These are phyloP conservation scores for Poecile atricapillus DNA, from an alignment of 2,113 vertebrate genomes.

Conservation along the genomic window DNA sequence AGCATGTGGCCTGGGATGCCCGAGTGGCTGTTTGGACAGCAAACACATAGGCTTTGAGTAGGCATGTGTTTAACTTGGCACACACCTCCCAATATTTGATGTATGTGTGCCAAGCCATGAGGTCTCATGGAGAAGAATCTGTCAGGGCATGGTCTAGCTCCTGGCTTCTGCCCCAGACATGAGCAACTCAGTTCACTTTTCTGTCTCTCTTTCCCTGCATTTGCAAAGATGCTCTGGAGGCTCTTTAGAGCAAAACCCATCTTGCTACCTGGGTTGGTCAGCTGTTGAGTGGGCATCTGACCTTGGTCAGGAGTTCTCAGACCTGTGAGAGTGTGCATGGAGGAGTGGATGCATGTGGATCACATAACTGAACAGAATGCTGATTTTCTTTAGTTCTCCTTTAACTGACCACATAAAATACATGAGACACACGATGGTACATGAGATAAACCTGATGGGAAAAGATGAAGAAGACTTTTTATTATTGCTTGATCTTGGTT, in stretches of 20 bases:
- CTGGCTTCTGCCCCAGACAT: not conserved
- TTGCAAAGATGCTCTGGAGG: not conserved
- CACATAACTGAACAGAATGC: not conserved
- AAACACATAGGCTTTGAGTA: not conserved
- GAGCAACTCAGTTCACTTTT: not conserved
- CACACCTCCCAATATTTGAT: not conserved
- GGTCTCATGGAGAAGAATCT: not conserved
- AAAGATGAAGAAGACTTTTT: not conserved
- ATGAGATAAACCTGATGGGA: not conserved
- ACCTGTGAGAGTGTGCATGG: fast-evolving
- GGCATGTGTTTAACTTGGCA: not conserved
- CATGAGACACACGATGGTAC: not conserved
- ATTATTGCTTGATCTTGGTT: not conserved
- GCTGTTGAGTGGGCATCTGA: not conserved
- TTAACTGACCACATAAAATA: not conserved
- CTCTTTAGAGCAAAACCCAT: not conserved
- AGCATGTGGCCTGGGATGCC: not conserved
- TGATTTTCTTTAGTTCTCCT: not conserved
- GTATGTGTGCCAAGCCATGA: not conserved
- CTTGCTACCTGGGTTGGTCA: not conserved
- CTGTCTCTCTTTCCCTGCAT: not conserved
- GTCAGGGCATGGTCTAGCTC: not conserved
- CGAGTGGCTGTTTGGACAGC: not conserved
- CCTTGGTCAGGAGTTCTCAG: not conserved
- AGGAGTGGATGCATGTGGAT: not conserved